These are phyloP conservation scores for Numenius phaeopus DNA, from an alignment of 2,797 vertebrate genomes.

Conservation along the genomic window DNA sequence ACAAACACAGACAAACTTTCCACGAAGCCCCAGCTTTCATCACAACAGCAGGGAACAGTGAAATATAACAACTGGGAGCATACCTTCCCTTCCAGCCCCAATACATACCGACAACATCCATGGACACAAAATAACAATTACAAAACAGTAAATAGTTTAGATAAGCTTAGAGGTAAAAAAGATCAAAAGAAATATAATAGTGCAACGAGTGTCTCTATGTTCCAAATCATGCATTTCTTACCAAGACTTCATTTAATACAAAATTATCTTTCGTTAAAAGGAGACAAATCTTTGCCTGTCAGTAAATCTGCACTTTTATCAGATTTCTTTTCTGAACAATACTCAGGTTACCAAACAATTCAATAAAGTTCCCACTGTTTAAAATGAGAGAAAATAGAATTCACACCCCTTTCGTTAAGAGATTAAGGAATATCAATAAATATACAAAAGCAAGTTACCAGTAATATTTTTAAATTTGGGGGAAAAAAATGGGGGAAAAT, in stretches of 20 bases:
- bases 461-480: background rate
- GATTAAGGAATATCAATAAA: background rate
- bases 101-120: background rate
- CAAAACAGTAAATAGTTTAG: slow-evolving; percentile 12
- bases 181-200: background rate
- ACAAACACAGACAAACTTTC: slow-evolving; percentile 16
- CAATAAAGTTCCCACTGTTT: background rate
- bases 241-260: background rate
- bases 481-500: background rate
- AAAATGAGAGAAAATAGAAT: background rate
- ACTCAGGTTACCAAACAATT: background rate
- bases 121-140: slow-evolving; percentile 12
- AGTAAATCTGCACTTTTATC: background rate
- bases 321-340: background rate
- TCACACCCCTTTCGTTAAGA: background rate
- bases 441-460: background rate
- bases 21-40: background rate
- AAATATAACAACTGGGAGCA: background rate
- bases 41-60: background rate
- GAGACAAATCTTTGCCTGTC: background rate
- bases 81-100: background rate
- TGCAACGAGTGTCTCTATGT: background rate
- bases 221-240: background rate
- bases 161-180: slow-evolving; percentile 14
- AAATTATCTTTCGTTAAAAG: background rate